A percentile compares a stretch with the other conserved stretches of the same genome.
Conservation (phyloP, 2,797 vertebrate genomes). For the Erpetoichthys calabaricus region DNA sequence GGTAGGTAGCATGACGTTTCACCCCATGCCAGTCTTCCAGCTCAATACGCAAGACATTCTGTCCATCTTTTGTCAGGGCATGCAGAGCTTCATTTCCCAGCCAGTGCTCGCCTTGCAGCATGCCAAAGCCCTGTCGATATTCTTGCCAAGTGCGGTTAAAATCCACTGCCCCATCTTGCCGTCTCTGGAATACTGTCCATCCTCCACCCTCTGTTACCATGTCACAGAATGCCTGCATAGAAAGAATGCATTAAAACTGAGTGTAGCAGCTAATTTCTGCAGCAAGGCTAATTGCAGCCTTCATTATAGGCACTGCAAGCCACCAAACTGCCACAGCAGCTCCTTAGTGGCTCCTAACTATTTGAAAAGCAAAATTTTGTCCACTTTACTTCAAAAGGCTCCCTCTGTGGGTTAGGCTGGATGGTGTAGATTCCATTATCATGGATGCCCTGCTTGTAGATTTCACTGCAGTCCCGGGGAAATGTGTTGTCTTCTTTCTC, state of each 20-base stretch:
- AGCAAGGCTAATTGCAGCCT: not conserved
- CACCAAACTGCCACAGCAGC: not conserved
- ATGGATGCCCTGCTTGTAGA: conserved; percentile 57
- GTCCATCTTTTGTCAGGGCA: conserved; percentile 41
- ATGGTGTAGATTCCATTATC: conserved; percentile 70
- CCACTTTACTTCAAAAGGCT: conserved; percentile 51
- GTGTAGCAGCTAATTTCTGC: too few species aligned
- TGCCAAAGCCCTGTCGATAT: conserved; percentile 59
- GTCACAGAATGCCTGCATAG: conserved; percentile 56
- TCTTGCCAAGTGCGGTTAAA: conserved; percentile 66
- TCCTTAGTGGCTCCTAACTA: not conserved
- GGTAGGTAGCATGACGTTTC: conserved; percentile 52
- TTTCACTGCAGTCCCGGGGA: conserved; percentile 57
- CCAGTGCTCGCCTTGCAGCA: conserved; percentile 54
- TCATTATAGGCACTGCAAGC: not conserved
- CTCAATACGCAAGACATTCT: conserved; percentile 50
- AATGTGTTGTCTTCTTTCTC: conserved; percentile 15
- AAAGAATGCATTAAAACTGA: too few species aligned
- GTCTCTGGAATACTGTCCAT: conserved; percentile 61
- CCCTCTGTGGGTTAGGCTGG: conserved; percentile 51
- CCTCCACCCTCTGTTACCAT: conserved; percentile 60
- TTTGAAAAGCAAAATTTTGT: not conserved
- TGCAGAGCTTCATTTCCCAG: conserved; percentile 52
- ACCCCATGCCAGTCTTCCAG: conserved; percentile 64
- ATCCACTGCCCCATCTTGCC: conserved; percentile 49